These are phyloP conservation scores for Drosophila bifasciata DNA, from an alignment of 1,140 invertebrate species.

Conservation along the genomic window DNA sequence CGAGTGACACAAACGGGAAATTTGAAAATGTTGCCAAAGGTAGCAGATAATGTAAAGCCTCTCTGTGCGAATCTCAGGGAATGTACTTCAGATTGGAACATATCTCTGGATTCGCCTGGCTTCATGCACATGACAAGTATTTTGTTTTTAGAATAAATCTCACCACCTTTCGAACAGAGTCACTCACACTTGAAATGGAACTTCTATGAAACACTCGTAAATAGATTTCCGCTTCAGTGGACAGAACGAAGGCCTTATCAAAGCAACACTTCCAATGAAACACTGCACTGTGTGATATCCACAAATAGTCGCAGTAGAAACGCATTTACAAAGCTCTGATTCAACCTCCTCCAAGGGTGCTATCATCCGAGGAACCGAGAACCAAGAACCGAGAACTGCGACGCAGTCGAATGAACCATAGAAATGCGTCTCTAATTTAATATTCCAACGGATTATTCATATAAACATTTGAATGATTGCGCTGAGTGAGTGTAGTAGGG, in stretches of 20 bases:
- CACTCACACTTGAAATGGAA: neutral
- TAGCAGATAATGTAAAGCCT: no score
- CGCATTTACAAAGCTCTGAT: conserved; percentile 41
- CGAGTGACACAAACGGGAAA: conserved; percentile 12
- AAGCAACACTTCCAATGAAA: conserved; percentile 11
- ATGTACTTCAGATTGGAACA: no score
- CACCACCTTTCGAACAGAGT: no score
- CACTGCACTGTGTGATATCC: conserved; percentile 23
- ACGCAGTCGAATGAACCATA: conserved; percentile 41
- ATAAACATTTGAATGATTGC: conserved; percentile 43
- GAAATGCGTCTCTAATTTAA: conserved; percentile 56
- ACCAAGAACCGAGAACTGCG: conserved; percentile 29
- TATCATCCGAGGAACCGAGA: conserved; percentile 5
- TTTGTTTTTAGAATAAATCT: no score
- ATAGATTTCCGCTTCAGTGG: neutral
- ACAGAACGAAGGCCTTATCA: conserved; percentile 24
- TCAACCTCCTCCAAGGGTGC: neutral
- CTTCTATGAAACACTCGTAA: neutral
- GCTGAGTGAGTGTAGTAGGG: conserved; percentile 23
- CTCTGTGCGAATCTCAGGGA: no score
- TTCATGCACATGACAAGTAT: no score
- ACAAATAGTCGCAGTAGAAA: conserved; percentile 13
- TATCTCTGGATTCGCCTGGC: no score
- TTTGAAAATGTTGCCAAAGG: neutral
- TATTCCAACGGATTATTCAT: conserved; percentile 36